A percentile compares a stretch with the other conserved stretches of the same genome.
Conservation (phyloP, 2,113 vertebrate genomes). For the Noctilio leporinus region DNA sequence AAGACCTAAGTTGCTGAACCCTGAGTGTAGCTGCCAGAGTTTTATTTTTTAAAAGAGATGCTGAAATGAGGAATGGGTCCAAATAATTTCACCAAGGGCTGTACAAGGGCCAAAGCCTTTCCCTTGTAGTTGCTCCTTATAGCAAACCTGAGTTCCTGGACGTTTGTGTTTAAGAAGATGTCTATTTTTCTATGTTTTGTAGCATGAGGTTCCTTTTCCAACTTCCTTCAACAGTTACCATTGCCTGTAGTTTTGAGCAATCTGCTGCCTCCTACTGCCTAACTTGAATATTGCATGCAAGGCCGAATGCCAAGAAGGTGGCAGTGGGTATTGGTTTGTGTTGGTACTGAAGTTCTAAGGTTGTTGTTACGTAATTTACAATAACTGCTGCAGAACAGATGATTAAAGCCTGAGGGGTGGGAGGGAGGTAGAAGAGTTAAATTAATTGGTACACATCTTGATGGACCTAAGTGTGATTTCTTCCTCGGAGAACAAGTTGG, state of each 20-base stretch:
- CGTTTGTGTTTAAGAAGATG: constrained; percentile 38
- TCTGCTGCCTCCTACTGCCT: constrained; percentile 88
- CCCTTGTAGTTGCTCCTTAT: not conserved
- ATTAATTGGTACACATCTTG: not conserved
- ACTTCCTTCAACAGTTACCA: constrained; percentile 65
- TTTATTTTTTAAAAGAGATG: not conserved
- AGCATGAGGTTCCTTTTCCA: constrained; percentile 44
- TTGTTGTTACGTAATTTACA: constrained; percentile 45
- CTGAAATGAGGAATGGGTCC: not conserved
- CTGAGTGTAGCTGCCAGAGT: not conserved
- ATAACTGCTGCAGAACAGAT: not conserved
- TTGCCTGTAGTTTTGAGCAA: constrained; percentile 77
- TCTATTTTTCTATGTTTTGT: constrained; percentile 62
- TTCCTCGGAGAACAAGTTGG: not conserved
- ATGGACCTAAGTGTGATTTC: not conserved
- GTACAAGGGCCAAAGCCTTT: not conserved
- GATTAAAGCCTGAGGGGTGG: not conserved
- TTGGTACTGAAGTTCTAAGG: constrained; percentile 16
- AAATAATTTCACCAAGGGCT: constrained; percentile 26
- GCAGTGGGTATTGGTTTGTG: not conserved
- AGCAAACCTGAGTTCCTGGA: constrained; percentile 42
- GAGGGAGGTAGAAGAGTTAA: not conserved
- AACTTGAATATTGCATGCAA: constrained; percentile 78
- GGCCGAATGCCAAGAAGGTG: constrained; percentile 66
- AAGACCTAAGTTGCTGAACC: constrained; percentile 3